Conservation (phyloP, 2,113 vertebrate genomes). For the Ascaphus truei region DNA sequence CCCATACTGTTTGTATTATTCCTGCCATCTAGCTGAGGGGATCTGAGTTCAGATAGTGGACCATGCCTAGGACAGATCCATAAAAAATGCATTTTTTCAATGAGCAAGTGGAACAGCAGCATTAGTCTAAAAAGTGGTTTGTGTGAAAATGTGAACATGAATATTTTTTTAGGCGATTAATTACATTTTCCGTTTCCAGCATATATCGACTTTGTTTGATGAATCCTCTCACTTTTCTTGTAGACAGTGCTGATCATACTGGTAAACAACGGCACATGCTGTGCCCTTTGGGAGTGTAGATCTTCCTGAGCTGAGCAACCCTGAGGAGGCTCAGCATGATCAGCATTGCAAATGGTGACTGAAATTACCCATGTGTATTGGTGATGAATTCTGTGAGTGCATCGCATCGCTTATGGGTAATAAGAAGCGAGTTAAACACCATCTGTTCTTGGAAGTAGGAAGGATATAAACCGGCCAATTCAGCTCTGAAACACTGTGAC, state of each 20-base stretch:
- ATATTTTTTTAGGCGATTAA: not conserved
- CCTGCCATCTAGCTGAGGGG: too few relatives aligned
- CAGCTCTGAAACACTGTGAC: not conserved
- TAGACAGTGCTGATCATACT: not conserved
- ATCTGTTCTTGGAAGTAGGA: slow-evolving; percentile 11
- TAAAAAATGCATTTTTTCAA: too few relatives aligned
- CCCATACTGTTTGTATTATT: too few relatives aligned
- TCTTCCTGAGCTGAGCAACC: not conserved
- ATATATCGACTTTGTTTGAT: not conserved
- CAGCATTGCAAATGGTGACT: not conserved
- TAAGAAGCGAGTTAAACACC: slow-evolving; percentile 5
- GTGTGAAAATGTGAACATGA: slow-evolving; percentile 5
- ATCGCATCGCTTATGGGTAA: not conserved
- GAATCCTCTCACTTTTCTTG: not conserved
- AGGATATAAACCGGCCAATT: not conserved
- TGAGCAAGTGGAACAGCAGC: too few relatives aligned
- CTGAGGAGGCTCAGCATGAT: not conserved
- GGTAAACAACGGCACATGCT: not conserved
- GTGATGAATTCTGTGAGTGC: slow-evolving; percentile 2
- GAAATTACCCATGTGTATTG: slow-evolving; percentile 8
- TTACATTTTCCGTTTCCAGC: not conserved
- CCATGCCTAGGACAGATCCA: too few relatives aligned
- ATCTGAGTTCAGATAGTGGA: too few relatives aligned
- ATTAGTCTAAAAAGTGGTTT: too few relatives aligned
- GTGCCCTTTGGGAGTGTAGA: not conserved